Percentiles rank a stretch among this genome's conserved stretches.
These are phyloP conservation scores for Nyctibius grandis DNA, from an alignment of 2,797 vertebrate genomes.

Conservation along the genomic window DNA sequence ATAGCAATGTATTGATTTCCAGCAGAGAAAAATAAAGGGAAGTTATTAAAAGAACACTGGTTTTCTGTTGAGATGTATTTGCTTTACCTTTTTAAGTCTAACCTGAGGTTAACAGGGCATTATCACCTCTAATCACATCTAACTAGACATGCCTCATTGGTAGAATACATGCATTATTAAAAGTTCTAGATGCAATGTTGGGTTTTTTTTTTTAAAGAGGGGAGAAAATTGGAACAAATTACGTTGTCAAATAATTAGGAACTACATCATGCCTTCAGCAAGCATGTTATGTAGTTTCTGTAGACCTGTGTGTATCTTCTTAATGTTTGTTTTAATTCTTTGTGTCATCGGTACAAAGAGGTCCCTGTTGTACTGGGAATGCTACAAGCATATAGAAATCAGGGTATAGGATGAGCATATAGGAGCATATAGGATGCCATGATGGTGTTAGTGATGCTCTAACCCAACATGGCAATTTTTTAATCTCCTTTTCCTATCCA, in stretches of 20 bases:
- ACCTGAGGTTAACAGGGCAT: neutral
- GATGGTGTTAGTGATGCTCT: neutral
- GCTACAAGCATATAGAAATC: neutral
- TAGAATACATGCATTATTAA: neutral
- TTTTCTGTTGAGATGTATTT: neutral
- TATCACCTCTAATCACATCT: neutral
- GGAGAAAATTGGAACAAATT: neutral
- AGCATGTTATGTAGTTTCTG: neutral
- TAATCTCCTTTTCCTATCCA: neutral
- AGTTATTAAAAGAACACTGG: neutral
- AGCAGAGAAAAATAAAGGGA: neutral
- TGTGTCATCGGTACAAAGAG: neutral
- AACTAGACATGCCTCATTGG: neutral
- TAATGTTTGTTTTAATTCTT: neutral
- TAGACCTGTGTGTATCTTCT: neutral
- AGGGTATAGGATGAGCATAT: neutral
- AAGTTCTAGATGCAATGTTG: neutral
- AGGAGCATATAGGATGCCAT: neutral
- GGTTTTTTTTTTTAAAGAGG: neutral
- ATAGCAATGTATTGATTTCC: conserved; percentile 3
- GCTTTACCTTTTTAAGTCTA: neutral
- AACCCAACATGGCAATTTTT: neutral
- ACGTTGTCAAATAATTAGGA: neutral
- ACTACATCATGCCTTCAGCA: neutral
- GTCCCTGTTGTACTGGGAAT: neutral